These are phyloP conservation scores for Perdita meconis DNA, from an alignment of 2,888 invertebrate species.

Conservation along the genomic window DNA sequence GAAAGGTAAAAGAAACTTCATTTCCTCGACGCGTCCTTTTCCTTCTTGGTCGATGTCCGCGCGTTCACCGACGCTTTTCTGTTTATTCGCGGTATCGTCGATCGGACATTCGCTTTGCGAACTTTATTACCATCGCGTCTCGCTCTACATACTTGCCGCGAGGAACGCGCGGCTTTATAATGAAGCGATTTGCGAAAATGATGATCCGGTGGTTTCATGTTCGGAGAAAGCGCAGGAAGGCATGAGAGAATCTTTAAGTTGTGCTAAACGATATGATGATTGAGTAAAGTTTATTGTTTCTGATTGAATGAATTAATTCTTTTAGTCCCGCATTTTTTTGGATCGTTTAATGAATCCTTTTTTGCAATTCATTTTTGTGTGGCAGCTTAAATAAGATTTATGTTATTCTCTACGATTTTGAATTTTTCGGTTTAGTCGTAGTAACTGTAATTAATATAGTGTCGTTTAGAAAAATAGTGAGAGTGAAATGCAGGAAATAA, in stretches of 20 bases:
- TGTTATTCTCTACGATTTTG: too few relatives aligned
- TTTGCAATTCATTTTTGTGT: too few relatives aligned
- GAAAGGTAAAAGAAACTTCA: constrained; percentile 46
- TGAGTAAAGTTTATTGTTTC: background rate
- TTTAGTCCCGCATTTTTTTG: too few relatives aligned
- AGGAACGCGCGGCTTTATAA: constrained; percentile 10
- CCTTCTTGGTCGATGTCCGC: background rate
- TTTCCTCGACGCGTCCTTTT: constrained; percentile 53
- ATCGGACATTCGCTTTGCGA: constrained; percentile 32
- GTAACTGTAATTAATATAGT: too few relatives aligned
- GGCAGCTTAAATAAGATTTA: too few relatives aligned
- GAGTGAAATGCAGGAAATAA: too few relatives aligned
- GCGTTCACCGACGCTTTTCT: constrained; percentile 29
- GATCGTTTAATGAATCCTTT: too few relatives aligned
- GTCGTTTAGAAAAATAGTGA: too few relatives aligned
- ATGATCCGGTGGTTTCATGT: constrained; percentile 18
- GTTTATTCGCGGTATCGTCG: constrained; percentile 38
- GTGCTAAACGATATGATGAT: background rate
- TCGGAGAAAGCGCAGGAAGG: background rate
- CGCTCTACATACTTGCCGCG: constrained; percentile 40
- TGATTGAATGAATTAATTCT: background rate
- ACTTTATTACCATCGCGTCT: constrained; percentile 39
- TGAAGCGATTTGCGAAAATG: constrained; percentile 14
- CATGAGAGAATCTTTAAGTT: background rate
- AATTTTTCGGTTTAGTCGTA: too few relatives aligned